Evolutionary conservation across 2,888 invertebrate species (phyloP).

Genomic region (Sepiola atlantica): DNA sequence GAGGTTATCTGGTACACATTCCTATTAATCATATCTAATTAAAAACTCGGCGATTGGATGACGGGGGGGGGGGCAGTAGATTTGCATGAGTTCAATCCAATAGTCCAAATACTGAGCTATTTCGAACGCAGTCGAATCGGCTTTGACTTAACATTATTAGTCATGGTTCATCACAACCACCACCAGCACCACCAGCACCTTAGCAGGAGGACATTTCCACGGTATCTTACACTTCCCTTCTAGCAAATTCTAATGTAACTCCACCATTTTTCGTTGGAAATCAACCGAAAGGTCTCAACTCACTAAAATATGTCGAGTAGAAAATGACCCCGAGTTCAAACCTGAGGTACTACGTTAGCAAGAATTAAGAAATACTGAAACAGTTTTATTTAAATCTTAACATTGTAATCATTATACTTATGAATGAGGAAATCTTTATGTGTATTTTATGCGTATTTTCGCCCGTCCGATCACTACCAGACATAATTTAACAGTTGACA

Average conservation of each 20-base stretch:
- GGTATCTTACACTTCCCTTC: not conserved
- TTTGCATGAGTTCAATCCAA: not conserved
- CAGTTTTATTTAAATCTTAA: not conserved
- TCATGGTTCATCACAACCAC: not conserved
- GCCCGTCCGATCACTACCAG: too few relatives aligned
- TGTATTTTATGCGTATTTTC: too few relatives aligned
- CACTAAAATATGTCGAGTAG: not conserved
- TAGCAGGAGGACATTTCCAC: not conserved
- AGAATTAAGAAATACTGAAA: not conserved
- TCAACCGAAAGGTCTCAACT: not conserved
- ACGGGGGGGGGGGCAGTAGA: not conserved
- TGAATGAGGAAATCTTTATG: too few relatives aligned
- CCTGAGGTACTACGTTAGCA: not conserved
- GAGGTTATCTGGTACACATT: not conserved
- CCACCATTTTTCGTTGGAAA: not conserved
- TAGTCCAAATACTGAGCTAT: not conserved
- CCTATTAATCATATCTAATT: not conserved
- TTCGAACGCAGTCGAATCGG: not conserved
- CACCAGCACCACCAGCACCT: not conserved
- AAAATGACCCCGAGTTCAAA: not conserved
- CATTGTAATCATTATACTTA: not conserved
- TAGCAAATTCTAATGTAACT: not conserved
- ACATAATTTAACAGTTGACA: too few relatives aligned
- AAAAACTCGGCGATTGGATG: not conserved
- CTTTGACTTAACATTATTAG: not conserved